phyloP scores from a whole-genome alignment of 2,797 vertebrate species.

The Crocidura indochinensis region DNA sequence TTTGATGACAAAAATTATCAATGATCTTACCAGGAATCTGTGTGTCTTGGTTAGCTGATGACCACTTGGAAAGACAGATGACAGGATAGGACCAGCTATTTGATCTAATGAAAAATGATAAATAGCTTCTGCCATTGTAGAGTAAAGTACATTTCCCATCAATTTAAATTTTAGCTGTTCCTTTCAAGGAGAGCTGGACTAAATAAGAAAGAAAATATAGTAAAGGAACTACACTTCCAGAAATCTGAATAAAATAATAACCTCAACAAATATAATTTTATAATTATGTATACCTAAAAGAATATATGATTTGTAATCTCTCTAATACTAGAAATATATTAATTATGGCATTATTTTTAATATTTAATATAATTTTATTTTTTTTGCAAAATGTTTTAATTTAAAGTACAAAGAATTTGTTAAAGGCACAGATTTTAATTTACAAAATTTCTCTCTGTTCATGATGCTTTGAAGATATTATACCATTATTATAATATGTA shows the following conservation, averaged over 20 bases:
- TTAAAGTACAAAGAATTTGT: too few relatives aligned
- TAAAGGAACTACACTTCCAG: constrained; percentile 62
- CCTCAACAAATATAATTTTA: background rate
- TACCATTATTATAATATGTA: too few relatives aligned
- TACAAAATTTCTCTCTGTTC: too few relatives aligned
- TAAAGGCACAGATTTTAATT: too few relatives aligned
- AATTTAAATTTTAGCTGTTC: constrained; percentile 82
- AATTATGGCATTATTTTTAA: background rate
- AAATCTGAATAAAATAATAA: constrained; percentile 32
- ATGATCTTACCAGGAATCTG: constrained; percentile 18
- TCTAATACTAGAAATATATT: background rate
- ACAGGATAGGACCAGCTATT: constrained; percentile 63
- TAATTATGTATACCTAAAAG: constrained; percentile 6
- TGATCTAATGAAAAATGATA: constrained; percentile 84
- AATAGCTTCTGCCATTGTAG: constrained; percentile 64
- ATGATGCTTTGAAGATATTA: too few relatives aligned
- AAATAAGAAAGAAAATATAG: constrained; percentile 75
- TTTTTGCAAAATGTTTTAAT: background rate
- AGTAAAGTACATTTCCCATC: constrained; percentile 75
- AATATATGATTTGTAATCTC: background rate
- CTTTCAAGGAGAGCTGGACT: constrained; percentile 77
- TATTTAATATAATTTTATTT: constrained; percentile 19
- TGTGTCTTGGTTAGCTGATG: constrained; percentile 67
- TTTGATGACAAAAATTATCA: constrained; percentile 60
- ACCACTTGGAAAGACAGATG: constrained; percentile 81